Percentiles rank a stretch among this genome's conserved stretches.
phyloP scores from a whole-genome alignment of 2,888 invertebrate genomes.

The Nectonema munidae region DNA sequence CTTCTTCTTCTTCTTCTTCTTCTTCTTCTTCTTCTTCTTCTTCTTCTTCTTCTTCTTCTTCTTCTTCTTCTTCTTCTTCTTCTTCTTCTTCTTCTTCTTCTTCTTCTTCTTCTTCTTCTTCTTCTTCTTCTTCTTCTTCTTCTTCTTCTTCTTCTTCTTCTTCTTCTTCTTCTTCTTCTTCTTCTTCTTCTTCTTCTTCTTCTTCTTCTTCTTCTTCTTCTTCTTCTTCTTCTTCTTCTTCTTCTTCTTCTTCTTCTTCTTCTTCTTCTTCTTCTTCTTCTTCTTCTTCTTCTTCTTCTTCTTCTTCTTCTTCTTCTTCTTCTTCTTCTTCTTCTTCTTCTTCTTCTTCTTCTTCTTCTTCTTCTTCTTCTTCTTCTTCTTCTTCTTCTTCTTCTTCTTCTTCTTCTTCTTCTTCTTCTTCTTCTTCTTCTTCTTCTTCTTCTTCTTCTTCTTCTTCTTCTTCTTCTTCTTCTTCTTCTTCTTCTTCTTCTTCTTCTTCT shows the following conservation, averaged over 20 bases:
- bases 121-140: conserved; percentile 11
- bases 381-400: conserved; percentile 11
- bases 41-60: conserved; percentile 11
- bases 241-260: conserved; percentile 11
- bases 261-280: conserved; percentile 11
- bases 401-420: conserved; percentile 11
- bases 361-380: conserved; percentile 10
- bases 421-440: conserved; percentile 11
- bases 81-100: conserved; percentile 11
- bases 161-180: conserved; percentile 11
- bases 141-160: conserved; percentile 11
- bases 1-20: conserved; percentile 11
- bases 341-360: conserved; percentile 11
- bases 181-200: conserved; percentile 10
- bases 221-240: conserved; percentile 11
- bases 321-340: conserved; percentile 11
- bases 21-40: conserved; percentile 11
- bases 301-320: conserved; percentile 11
- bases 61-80: conserved; percentile 11
- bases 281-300: conserved; percentile 11
- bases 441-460: conserved; percentile 11
- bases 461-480: conserved; percentile 11
- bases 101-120: conserved; percentile 11
- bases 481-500: conserved; percentile 11
- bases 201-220: conserved; percentile 11